These are phyloP conservation scores for Naso thynnoides DNA, from an alignment of 2,797 vertebrate species.

Conservation along the genomic window DNA sequence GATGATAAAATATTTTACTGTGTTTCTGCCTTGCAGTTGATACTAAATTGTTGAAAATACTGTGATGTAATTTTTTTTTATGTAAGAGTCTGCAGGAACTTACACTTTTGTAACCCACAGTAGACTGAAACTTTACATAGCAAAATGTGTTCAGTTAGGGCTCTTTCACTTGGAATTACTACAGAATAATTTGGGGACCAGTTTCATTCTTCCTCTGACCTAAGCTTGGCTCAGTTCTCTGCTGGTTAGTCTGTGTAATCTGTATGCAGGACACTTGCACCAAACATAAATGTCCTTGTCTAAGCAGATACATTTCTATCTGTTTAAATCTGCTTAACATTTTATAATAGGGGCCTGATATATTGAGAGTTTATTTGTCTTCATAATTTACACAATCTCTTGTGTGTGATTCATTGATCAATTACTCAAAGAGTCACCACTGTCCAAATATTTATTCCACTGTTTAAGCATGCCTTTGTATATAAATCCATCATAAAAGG, in stretches of 20 bases:
- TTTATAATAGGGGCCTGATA: slow-evolving; percentile 75
- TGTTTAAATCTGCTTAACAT: slow-evolving; percentile 75
- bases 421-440: slow-evolving; percentile 79
- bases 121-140: slow-evolving; percentile 29
- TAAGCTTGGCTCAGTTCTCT: slow-evolving; percentile 38
- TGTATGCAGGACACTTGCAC: slow-evolving; percentile 67
- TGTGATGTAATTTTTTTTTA: background rate
- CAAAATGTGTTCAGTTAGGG: slow-evolving; percentile 26
- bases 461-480: slow-evolving; percentile 71
- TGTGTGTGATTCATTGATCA: slow-evolving; percentile 81
- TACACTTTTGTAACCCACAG: slow-evolving; percentile 6
- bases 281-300: slow-evolving; percentile 65
- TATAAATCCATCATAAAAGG: slow-evolving; percentile 79
- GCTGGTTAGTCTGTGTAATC: slow-evolving; percentile 45
- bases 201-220: slow-evolving; percentile 36
- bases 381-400: slow-evolving; percentile 80
- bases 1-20: background rate
- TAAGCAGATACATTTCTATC: slow-evolving; percentile 67
- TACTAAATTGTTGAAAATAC: background rate
- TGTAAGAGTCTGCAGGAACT: background rate
- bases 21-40: background rate
- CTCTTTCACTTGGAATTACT: slow-evolving; percentile 48
- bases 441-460: slow-evolving; percentile 80
- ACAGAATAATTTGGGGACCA: slow-evolving; percentile 33
- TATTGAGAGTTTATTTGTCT: slow-evolving; percentile 79